Base-by-base conservation (phyloP, 2,888 invertebrate genomes). In the Cephonodes hylas region DNA sequence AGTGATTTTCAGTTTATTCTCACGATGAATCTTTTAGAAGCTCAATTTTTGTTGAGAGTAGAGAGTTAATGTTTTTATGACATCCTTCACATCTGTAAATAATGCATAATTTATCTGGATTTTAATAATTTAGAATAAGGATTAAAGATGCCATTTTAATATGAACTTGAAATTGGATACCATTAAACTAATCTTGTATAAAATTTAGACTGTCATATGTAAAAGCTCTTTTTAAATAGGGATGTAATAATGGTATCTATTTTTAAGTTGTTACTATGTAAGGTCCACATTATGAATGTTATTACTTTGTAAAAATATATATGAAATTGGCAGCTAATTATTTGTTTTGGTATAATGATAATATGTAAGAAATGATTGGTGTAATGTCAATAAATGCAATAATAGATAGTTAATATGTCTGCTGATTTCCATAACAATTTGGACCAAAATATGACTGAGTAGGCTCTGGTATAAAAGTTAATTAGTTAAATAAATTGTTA, bases 21-120 rank as follows among this genome's bases (percentile, higher is more conserved):
- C 27, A 61, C 45, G 60, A 58, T 61, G 66, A 65, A 72, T 79
- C 76, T 81, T 73, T 75, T 62, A 70, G 75, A 74, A 77, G 77
- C 76, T 79, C 73, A 71, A 72, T 68, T 66, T 77, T 80, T 81
- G 79, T 80, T 82, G 79, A 78, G 75, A 79, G 81, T 81, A 79
- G 68, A 77, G 75, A 76, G 78, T 75, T 71, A 66, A 67, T 75
- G 69, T 65, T 69, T 62, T 27, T 48, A 48, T 18, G 31, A 27
- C 18, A 15, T 53, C 18, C 8, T 18, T 27, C 27, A 65, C 61
- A 61, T 64, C 53, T 61, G 63, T 67, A 59, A 22, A 66, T 61
- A 18, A 63, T 64, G 69, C 67, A 67, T 69, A 65, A 42, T 66
- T 63, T 61, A 58, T 63, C 63, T 59, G 59, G 59, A 57, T 60